Base-by-base conservation (phyloP, 2,888 invertebrate species). In the Sussaba pulchella region DNA sequence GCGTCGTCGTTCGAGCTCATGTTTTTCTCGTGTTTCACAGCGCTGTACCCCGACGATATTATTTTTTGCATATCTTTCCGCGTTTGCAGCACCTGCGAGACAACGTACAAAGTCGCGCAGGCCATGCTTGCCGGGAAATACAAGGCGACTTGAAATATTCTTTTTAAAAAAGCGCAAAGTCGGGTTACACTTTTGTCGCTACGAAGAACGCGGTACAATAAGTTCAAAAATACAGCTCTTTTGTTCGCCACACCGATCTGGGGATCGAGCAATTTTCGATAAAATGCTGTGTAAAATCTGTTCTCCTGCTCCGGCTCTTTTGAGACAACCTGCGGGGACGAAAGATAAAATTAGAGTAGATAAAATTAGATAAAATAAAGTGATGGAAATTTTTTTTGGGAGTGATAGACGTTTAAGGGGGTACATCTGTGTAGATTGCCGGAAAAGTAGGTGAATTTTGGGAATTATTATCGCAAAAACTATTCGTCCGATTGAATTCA, bases 261-360 rank as follows among this genome's bases (percentile, higher is more conserved):
- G 0, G 97, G 94, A 91, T 97, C 97, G 0, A 96, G 91, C 74
- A 99, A 91, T 90, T 98, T 98, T 21, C 95, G 95, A 91, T 99
- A 99, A 41, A 99, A 94, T 0, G 98, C 96, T 78, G 95, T 95
- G 93, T 98, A 99, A 93, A 96, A 98, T 86, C 96, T 96, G 90
- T 88, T 86, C 1, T 87, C 84, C 14, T 89, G 90, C 6, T 78
- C 72, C 3, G 86, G 85, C 67, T 91, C 85, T 71, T 89, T 90
- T 1, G 86, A 85, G 24, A 86, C 87, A 3, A 91, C 86, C 90
- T 89, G 76, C 71, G 84, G 85, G 66, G 52, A 57, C 5, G 8
- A 64, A 71, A 72, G 66, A 41, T 63, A 39, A 5, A 61, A 66
- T 36, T 6, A 31, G 6, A 31, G 4, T 5, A 31, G 6, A 2